phyloP scores from a whole-genome alignment of 2,113 vertebrate species.

The Lophochroa leadbeateri region DNA sequence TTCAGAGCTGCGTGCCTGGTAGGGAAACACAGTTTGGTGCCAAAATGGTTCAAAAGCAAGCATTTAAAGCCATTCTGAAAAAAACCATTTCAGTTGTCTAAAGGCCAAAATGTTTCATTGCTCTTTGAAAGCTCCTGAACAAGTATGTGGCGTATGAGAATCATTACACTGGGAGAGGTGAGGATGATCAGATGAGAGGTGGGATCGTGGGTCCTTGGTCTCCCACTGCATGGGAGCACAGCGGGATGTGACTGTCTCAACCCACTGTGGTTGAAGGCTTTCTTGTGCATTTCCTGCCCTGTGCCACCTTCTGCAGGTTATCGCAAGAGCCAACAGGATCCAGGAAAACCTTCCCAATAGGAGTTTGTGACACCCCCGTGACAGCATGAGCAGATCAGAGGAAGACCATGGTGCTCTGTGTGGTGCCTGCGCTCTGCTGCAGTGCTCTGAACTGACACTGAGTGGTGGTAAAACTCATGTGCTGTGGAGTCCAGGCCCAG shows the following conservation, averaged over 20 bases:
- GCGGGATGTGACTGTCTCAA: neutral
- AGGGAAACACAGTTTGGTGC: neutral
- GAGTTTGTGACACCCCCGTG: rapidly evolving
- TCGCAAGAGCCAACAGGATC: neutral
- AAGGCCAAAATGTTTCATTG: neutral
- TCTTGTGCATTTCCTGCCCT: neutral
- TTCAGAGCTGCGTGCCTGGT: neutral
- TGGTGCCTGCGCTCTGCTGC: rapidly evolving
- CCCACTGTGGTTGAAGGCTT: neutral
- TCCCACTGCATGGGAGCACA: neutral
- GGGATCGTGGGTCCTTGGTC: neutral
- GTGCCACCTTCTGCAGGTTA: neutral
- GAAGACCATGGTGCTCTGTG: neutral
- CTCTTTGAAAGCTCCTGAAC: neutral
- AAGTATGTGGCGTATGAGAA: rapidly evolving
- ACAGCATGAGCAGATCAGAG: neutral
- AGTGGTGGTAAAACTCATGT: neutral
- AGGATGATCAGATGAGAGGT: neutral
- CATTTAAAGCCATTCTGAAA: neutral
- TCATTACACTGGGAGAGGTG: neutral
- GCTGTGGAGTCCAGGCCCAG: neutral
- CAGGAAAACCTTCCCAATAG: neutral
- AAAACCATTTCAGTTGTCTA: neutral
- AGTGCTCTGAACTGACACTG: neutral
- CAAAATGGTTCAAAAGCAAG: neutral